A percentile compares a stretch with the other conserved stretches of the same genome.
phyloP scores from a whole-genome alignment of 2,113 vertebrate genomes.

The Glaucidium brasilianum region DNA sequence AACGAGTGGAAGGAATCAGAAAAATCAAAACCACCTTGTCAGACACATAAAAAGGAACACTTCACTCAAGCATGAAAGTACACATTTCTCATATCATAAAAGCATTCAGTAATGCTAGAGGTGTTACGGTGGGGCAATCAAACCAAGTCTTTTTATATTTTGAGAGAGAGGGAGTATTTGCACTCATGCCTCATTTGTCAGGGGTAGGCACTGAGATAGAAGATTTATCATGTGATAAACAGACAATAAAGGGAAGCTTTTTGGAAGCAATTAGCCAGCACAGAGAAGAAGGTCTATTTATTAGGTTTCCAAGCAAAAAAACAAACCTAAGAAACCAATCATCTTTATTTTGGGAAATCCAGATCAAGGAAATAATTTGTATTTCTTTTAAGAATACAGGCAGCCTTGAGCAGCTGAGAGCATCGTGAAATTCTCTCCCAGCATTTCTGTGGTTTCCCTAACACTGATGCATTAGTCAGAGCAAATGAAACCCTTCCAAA shows the following conservation, averaged over 20 bases:
- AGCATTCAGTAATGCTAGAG: background rate
- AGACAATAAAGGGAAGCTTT: constrained; percentile 44
- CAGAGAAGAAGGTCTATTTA: background rate
- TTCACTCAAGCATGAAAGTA: background rate
- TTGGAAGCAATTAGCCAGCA: constrained; percentile 36
- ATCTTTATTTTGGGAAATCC: constrained; percentile 1
- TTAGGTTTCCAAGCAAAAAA: background rate
- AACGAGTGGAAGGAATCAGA: background rate
- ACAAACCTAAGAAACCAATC: background rate
- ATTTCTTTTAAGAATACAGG: background rate
- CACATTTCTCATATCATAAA: background rate
- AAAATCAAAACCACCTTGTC: background rate
- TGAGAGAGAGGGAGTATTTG: background rate
- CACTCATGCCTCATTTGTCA: constrained; percentile 10
- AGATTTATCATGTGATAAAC: constrained; percentile 65
- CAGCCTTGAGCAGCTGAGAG: background rate
- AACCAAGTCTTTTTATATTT: background rate
- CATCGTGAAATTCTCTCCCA: background rate
- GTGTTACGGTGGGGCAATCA: background rate
- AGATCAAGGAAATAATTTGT: background rate
- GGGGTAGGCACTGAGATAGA: background rate
- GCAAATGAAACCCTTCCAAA: background rate
- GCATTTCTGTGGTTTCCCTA: background rate
- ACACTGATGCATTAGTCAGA: background rate
- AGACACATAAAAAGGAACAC: background rate